Conservation (phyloP, 1,140 invertebrate species). For the Cyphomyrmex costatus region DNA sequence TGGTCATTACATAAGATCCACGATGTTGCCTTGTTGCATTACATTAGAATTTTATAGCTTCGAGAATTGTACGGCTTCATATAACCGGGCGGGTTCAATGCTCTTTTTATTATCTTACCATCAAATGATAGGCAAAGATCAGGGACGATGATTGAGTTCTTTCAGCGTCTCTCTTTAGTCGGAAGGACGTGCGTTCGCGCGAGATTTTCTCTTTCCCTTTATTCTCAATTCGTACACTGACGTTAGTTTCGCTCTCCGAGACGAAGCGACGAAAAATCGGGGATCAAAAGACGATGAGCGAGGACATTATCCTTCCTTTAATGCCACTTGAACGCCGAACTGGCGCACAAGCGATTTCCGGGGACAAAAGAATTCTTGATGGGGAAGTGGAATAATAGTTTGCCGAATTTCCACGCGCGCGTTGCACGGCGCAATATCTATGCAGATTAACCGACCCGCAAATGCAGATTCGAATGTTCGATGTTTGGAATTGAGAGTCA, state of each 20-base stretch:
- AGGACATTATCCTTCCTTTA: conserved; percentile 54
- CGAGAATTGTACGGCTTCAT: background rate
- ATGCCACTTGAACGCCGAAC: conserved; percentile 55
- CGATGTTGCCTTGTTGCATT: conserved; percentile 19
- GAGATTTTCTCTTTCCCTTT: conserved; percentile 23
- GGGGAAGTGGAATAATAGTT: conserved; percentile 52
- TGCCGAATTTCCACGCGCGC: conserved; percentile 57
- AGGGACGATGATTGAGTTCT: background rate
- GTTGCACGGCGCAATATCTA: conserved; percentile 68
- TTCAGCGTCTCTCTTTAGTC: conserved; percentile 11
- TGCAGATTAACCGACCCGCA: conserved; percentile 63
- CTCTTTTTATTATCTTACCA: background rate
- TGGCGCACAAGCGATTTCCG: conserved; percentile 50
- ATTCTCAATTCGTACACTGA: background rate
- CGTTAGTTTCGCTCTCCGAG: conserved; percentile 2
- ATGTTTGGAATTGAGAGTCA: conserved; percentile 47
- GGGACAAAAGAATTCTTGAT: conserved; percentile 63
- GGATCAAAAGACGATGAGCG: conserved; percentile 46
- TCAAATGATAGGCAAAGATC: background rate
- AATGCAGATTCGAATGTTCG: conserved; percentile 66
- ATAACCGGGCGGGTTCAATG: background rate
- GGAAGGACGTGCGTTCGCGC: background rate
- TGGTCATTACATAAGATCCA: conserved; percentile 55
- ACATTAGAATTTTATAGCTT: conserved; percentile 55
- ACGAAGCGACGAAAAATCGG: conserved; percentile 29